Conservation (phyloP, 2,797 vertebrate genomes). For the Oceanodroma leucorhoa region DNA sequence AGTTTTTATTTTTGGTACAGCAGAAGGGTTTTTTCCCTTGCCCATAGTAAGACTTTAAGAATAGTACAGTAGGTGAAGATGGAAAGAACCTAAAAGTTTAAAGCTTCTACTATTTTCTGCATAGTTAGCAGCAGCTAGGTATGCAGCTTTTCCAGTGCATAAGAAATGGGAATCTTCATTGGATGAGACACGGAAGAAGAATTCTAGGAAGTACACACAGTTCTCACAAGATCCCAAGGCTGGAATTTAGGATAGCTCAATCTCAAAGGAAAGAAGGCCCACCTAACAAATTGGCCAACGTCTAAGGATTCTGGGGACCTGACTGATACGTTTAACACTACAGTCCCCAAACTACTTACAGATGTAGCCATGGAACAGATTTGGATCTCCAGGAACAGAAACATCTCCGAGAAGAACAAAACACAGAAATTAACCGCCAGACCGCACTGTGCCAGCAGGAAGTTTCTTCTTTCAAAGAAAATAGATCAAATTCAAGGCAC, state of each 20-base stretch:
- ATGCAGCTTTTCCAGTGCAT: neutral
- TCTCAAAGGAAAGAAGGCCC: neutral
- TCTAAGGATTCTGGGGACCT: neutral
- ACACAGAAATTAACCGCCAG: neutral
- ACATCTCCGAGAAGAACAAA: neutral
- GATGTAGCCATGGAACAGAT: neutral
- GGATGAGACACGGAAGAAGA: neutral
- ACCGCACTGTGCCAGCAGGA: neutral
- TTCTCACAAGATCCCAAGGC: neutral
- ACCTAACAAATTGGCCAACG: neutral
- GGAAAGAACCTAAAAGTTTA: neutral
- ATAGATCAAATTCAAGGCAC: neutral
- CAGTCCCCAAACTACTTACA: neutral
- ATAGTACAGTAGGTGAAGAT: neutral
- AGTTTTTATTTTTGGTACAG: neutral
- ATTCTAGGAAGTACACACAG: fast-evolving
- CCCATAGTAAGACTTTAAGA: neutral
- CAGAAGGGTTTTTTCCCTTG: neutral
- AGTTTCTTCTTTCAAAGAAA: neutral
- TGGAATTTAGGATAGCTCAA: neutral
- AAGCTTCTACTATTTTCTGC: neutral
- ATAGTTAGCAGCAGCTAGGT: neutral
- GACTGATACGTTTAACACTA: neutral
- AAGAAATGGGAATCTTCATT: neutral
- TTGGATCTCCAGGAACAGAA: neutral